Conservation (phyloP, 2,888 invertebrate genomes). For the Agrenia bidenticulata region DNA sequence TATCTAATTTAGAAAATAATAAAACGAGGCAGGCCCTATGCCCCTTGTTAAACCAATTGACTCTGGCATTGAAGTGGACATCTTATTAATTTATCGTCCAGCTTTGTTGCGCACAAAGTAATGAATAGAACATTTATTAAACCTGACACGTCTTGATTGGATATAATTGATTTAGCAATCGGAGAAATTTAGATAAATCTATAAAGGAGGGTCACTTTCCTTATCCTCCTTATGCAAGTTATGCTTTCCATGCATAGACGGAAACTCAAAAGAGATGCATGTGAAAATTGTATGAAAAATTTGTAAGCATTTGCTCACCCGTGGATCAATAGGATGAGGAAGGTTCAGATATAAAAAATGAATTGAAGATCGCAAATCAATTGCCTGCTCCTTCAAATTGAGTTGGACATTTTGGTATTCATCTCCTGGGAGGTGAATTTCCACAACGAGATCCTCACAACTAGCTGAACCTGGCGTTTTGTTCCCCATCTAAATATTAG, state of each 20-base stretch:
- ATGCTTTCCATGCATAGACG: too few relatives aligned
- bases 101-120: neutral
- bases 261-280: neutral
- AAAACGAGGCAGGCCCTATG: neutral
- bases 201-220: too few relatives aligned
- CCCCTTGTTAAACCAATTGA: slow-evolving; percentile 4
- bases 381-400: slow-evolving; percentile 62
- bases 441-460: slow-evolving; percentile 83
- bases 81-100: neutral
- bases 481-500: slow-evolving; percentile 68
- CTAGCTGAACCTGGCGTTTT: slow-evolving; percentile 77
- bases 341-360: slow-evolving; percentile 73
- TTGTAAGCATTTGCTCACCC: slow-evolving; percentile 44
- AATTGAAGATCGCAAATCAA: slow-evolving; percentile 67
- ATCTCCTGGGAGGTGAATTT: slow-evolving; percentile 70
- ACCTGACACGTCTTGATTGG: too few relatives aligned
- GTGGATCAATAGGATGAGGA: slow-evolving; percentile 79
- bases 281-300: neutral
- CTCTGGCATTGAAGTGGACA: slow-evolving; percentile 5
- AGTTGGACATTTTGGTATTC: slow-evolving; percentile 73
- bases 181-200: too few relatives aligned
- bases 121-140: neutral
- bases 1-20: slow-evolving; percentile 5
- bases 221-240: too few relatives aligned
- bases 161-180: too few relatives aligned